These are phyloP conservation scores for Pachyseris speciosa DNA, from an alignment of 64 coral and sea anemone species.

Conservation along the genomic window DNA sequence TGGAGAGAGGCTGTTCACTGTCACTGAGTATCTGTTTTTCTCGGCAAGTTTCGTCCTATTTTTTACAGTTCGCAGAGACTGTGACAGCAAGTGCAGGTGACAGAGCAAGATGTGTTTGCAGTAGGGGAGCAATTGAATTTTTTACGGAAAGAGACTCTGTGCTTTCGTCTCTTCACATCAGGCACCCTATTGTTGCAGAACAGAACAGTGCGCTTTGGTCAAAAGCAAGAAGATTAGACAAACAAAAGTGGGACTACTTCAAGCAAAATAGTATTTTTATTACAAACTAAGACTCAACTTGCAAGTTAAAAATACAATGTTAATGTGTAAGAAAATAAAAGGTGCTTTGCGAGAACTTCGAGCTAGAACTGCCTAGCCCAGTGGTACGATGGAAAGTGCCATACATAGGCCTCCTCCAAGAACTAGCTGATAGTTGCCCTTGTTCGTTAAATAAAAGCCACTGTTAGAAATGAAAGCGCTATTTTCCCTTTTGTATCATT, in stretches of 20 bases:
- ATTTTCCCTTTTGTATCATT: no score
- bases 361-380: constrained; percentile 1
- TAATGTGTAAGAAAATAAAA: no score
- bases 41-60: constrained; percentile 62
- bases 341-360: neutral
- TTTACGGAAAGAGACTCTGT: constrained; percentile 2
- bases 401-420: neutral
- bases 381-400: neutral
- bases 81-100: constrained; percentile 37
- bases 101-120: constrained; percentile 8
- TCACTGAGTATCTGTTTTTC: constrained; percentile 38
- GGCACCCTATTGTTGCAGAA: constrained; percentile 34
- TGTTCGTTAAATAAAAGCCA: neutral
- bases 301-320: no score
- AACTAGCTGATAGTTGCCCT: neutral
- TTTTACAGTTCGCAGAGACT: constrained; percentile 28
- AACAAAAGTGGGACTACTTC: constrained; percentile 27
- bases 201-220: constrained; percentile 37
- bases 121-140: constrained; percentile 45
- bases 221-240: neutral
- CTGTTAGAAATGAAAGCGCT: neutral
- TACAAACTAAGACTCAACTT: no score
- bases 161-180: neutral
- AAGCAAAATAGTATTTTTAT: no score
- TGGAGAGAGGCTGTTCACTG: constrained; percentile 42